Base-by-base conservation (phyloP, 2,888 invertebrate species). In the Microchrysa polita region DNA sequence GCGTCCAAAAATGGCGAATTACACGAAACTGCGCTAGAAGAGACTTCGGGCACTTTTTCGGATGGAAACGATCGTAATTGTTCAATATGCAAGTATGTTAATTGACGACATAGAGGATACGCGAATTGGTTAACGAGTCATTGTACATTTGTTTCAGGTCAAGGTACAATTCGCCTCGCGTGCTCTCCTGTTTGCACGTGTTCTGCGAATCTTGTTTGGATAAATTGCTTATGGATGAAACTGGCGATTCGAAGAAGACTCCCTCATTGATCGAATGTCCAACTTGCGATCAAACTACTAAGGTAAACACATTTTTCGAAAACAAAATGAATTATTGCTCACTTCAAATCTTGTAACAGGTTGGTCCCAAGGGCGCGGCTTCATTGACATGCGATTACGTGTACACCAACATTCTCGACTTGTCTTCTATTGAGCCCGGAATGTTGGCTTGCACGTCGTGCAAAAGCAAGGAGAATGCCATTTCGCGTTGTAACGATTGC, bases 401-500 rank as follows among this genome's bases (percentile, higher is more conserved):
- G 79, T 89, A 93, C 78, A 93, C 93, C 74, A 94, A 94, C 84
- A 91, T 94, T 82, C 86, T 93, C 79, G 94, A 94, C 85, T 91
- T 94, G 81, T 92, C 92, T 44, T 91, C 93, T 72, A 90, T 93
- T 82, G 92, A 92, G 80, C 88, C 88, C 42, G 84, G 84, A 79
- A 88, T 88, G 77, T 87, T 91, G 78, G 91, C 93, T 77, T 97
- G 97, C 86, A 96, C 96, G 73, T 96, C 96, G 77, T 98, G 97
- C 88, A 97, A 96, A 83, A 93, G 96, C 80, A 95, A 95, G 86
- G 96, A 97, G 86, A 92, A 93, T 80, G 97, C 97, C 16, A 93
- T 96, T 67, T 96, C 97, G 12, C 90, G 96, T 76, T 98, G 97
- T 86, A 93, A 93, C 79, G 96, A 97, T 83, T 98, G 97, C 86